A percentile compares a stretch with the other conserved stretches of the same genome.
Evolutionary conservation across 1,140 invertebrate species (phyloP).

Genomic region (Grapholita molesta): DNA sequence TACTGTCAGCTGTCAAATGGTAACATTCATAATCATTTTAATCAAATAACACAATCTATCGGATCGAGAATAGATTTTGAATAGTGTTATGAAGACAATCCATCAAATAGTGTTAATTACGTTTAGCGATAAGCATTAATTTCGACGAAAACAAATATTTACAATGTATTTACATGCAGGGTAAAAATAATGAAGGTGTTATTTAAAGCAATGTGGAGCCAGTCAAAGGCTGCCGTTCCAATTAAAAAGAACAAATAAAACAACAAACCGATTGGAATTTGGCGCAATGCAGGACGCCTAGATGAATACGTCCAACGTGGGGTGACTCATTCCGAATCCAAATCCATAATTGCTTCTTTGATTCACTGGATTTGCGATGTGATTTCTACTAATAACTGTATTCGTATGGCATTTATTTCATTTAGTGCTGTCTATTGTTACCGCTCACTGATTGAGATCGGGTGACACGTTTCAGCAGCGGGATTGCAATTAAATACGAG

Average conservation of each 20-base stretch:
- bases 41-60: not conserved
- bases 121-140: not conserved
- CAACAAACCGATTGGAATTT: constrained; percentile 55
- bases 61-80: not conserved
- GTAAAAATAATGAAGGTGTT: not conserved
- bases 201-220: not conserved
- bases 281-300: constrained; percentile 70
- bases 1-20: constrained; percentile 19
- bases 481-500: not conserved
- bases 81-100: constrained; percentile 13
- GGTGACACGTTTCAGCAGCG: not conserved
- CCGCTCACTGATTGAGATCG: not conserved
- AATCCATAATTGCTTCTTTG: constrained; percentile 56
- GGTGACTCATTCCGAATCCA: constrained; percentile 54
- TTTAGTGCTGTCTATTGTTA: not conserved
- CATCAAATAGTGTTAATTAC: not conserved
- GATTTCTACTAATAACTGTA: not conserved
- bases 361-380: constrained; percentile 21
- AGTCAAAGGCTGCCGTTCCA: constrained; percentile 39
- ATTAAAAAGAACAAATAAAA: constrained; percentile 58
- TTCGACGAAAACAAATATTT: not conserved
- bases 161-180: not conserved
- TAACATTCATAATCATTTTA: not conserved
- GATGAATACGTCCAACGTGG: constrained; percentile 51
- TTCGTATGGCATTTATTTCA: not conserved